These are phyloP conservation scores for Phrynocephalus vlangalii DNA, from an alignment of 2,797 vertebrate genomes.

Conservation along the genomic window DNA sequence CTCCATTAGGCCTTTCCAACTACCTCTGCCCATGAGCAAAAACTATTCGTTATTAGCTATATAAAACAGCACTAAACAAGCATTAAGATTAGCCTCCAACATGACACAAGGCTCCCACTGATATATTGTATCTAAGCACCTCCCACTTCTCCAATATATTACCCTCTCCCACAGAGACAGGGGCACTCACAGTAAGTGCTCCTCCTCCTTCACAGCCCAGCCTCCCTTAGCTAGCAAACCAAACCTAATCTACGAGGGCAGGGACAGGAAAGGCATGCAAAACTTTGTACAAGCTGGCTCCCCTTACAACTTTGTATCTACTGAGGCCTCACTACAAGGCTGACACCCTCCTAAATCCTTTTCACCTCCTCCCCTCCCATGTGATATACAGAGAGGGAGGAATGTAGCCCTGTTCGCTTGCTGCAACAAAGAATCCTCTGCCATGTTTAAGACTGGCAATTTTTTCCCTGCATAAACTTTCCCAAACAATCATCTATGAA, in stretches of 20 bases:
- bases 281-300: not conserved
- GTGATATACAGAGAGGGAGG: not conserved
- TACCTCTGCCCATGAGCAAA: not conserved
- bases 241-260: not conserved
- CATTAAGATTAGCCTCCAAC: not conserved
- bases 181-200: not conserved
- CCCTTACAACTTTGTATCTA: not conserved
- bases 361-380: not conserved
- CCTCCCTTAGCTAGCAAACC: not conserved
- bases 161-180: not conserved
- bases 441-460: no score
- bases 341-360: not conserved
- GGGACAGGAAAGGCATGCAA: not conserved
- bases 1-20: constrained; percentile 1
- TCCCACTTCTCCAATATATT: not conserved
- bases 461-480: no score
- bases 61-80: not conserved
- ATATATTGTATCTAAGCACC: not conserved
- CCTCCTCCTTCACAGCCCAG: not conserved
- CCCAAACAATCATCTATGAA: no score
- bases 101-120: not conserved
- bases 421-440: no score
- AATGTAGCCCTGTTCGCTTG: no score
- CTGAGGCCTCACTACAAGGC: not conserved
- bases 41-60: not conserved